phyloP scores from a whole-genome alignment of 2,113 vertebrate genomes.

The Mellivora capensis region DNA sequence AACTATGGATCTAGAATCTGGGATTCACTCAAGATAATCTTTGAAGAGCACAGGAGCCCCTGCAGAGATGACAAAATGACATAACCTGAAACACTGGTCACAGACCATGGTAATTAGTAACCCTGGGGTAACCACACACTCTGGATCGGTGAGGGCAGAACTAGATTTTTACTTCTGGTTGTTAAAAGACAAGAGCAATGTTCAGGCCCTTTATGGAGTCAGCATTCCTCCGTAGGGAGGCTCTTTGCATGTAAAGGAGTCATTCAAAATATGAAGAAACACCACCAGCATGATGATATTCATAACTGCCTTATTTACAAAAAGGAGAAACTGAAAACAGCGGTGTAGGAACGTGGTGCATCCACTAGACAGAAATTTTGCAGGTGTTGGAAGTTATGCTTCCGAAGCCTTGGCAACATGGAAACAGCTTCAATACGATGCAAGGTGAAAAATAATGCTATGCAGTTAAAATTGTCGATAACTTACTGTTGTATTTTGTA shows the following conservation, averaged over 20 bases:
- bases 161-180: background rate
- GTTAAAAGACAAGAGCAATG: background rate
- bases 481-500: background rate
- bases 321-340: background rate
- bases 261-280: background rate
- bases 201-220: background rate
- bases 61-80: slow-evolving; percentile 11
- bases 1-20: slow-evolving; percentile 18
- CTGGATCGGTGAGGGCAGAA: background rate
- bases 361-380: background rate
- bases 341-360: background rate
- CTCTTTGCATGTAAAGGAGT: background rate
- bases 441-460: background rate
- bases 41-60: background rate
- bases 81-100: background rate
- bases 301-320: background rate
- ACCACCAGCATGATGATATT: background rate
- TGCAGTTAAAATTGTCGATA: background rate
- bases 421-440: background rate
- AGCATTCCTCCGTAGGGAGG: background rate
- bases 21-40: background rate
- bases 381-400: background rate
- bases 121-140: background rate
- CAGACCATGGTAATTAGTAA: background rate
- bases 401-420: background rate